Percentiles rank a stretch among this genome's conserved stretches.
These are phyloP conservation scores for Ctenosaura bakeri DNA, from an alignment of 2,797 vertebrate genomes.

Conservation along the genomic window DNA sequence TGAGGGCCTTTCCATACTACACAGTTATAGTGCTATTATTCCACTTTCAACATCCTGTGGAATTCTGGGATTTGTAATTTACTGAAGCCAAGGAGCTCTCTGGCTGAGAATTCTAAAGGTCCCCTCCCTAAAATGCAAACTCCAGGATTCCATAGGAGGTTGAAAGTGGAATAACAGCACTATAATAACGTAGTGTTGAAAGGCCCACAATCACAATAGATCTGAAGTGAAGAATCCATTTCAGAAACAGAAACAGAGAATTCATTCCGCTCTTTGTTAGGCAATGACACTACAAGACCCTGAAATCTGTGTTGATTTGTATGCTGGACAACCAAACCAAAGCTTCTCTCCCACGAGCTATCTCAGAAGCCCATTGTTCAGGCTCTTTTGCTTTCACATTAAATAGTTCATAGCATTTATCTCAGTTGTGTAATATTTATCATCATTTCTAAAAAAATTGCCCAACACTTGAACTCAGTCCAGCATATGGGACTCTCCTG, in stretches of 20 bases:
- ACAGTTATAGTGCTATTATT: too few relatives aligned
- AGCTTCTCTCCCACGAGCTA: constrained; percentile 4
- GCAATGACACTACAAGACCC: not conserved
- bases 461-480: constrained; percentile 68
- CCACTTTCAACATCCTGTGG: too few relatives aligned
- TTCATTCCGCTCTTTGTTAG: not conserved
- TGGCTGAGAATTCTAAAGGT: too few relatives aligned
- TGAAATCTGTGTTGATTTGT: not conserved
- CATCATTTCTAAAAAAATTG: constrained; percentile 67
- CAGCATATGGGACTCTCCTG: constrained; percentile 67
- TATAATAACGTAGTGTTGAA: too few relatives aligned
- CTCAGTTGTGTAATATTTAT: not conserved
- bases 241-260: not conserved
- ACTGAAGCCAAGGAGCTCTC: too few relatives aligned
- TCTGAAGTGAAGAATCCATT: not conserved
- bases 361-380: not conserved
- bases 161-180: too few relatives aligned
- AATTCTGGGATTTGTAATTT: too few relatives aligned
- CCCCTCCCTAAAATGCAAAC: too few relatives aligned
- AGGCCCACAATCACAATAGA: too few relatives aligned
- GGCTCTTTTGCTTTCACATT: not conserved
- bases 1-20: too few relatives aligned
- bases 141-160: too few relatives aligned
- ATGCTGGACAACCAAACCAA: constrained; percentile 10
- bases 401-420: constrained; percentile 22